Conservation (phyloP, 2,888 invertebrate genomes). For the Hypselothyrea guttata region DNA sequence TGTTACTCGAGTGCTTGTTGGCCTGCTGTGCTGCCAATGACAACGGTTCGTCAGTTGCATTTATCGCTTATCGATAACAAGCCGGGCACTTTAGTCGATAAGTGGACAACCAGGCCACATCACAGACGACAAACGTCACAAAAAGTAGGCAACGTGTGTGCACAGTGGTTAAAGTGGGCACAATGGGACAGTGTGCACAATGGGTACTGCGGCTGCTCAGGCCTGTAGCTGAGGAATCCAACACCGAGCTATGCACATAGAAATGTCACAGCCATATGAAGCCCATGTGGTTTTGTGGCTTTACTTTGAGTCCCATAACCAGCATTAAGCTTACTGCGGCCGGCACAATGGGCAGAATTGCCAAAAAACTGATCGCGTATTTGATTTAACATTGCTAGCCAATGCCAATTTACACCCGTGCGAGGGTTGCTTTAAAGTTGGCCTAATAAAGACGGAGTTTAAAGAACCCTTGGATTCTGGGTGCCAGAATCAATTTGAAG, state of each 20-base stretch:
- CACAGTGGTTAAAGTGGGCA: background rate
- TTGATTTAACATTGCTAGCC: background rate
- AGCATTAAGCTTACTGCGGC: conserved; percentile 4
- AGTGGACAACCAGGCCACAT: conserved; percentile 8
- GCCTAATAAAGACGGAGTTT: too few species aligned
- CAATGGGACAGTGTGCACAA: too few species aligned
- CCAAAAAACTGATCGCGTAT: background rate
- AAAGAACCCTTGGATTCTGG: too few species aligned
- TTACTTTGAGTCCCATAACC: conserved; percentile 21
- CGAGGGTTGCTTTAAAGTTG: background rate
- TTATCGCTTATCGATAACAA: conserved; percentile 6
- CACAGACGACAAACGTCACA: conserved; percentile 27
- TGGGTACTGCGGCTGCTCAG: too few species aligned
- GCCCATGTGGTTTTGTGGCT: conserved; percentile 41
- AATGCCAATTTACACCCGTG: background rate
- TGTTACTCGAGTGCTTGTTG: conserved; percentile 37
- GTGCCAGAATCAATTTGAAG: too few species aligned
- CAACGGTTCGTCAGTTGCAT: background rate
- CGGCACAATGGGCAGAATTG: conserved; percentile 23
- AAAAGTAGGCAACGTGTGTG: background rate
- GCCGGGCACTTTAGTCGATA: background rate
- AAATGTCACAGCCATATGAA: conserved; percentile 36
- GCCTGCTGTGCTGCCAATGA: background rate
- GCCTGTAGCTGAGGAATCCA: too few species aligned
- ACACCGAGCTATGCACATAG: too few species aligned